Conservation (phyloP, 1,140 invertebrate genomes). For the Drosophila pruinosa region DNA sequence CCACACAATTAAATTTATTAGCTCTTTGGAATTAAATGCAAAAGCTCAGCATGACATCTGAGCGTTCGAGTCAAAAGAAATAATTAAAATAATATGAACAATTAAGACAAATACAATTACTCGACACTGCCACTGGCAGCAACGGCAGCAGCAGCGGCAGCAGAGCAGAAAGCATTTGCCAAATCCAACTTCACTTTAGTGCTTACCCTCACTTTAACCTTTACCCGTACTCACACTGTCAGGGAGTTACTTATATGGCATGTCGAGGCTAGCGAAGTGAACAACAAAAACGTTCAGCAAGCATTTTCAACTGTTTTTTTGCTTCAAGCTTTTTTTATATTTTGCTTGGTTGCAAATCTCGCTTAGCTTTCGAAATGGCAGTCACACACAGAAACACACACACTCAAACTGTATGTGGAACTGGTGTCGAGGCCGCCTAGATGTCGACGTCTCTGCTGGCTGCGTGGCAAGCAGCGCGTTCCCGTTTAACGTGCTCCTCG, state of each 20-base stretch:
- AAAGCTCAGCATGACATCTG: slow-evolving; percentile 58
- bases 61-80: slow-evolving; percentile 21
- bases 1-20: slow-evolving; percentile 74
- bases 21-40: slow-evolving; percentile 68
- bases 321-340: slow-evolving; percentile 12
- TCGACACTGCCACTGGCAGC: not conserved
- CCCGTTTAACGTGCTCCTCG: slow-evolving; percentile 25
- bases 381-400: slow-evolving; percentile 12
- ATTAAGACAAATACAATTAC: slow-evolving; percentile 69
- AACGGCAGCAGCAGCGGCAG: slow-evolving; percentile 9
- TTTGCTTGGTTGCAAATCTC: slow-evolving; percentile 40
- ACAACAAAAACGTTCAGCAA: not conserved
- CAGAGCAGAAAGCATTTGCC: slow-evolving; percentile 62
- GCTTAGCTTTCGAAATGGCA: slow-evolving; percentile 56
- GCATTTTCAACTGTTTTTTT: slow-evolving; percentile 35
- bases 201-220: slow-evolving; percentile 62
- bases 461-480: slow-evolving; percentile 28
- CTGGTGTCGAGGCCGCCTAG: slow-evolving; percentile 49
- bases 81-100: slow-evolving; percentile 71
- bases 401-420: slow-evolving; percentile 2
- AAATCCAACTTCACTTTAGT: slow-evolving; percentile 42
- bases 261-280: slow-evolving; percentile 37
- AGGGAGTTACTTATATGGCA: not conserved
- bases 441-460: slow-evolving; percentile 13
- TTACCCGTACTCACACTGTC: slow-evolving; percentile 8